Conservation (phyloP, 2,888 invertebrate genomes). For the Pheosia gnoma region DNA sequence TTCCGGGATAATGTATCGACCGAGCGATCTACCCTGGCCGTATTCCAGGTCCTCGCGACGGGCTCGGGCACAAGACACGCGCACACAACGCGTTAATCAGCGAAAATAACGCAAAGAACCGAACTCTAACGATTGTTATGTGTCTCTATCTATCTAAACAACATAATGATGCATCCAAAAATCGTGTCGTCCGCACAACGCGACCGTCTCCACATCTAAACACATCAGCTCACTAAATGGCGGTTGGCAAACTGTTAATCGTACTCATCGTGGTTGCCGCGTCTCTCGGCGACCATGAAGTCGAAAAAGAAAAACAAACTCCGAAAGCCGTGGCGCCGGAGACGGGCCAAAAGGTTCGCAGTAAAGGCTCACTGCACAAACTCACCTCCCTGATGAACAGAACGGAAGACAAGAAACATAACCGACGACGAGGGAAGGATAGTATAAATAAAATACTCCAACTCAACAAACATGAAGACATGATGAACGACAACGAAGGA, state of each 20-base stretch:
- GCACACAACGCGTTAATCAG: constrained; percentile 55
- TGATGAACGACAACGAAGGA: constrained; percentile 76
- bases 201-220: constrained; percentile 55
- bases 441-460: constrained; percentile 56
- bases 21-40: constrained; percentile 55
- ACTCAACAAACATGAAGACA: constrained; percentile 48
- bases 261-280: constrained; percentile 60
- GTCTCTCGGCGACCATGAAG: constrained; percentile 65
- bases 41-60: constrained; percentile 50
- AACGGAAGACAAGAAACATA: constrained; percentile 52
- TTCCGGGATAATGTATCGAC: constrained; percentile 55
- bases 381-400: constrained; percentile 62
- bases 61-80: constrained; percentile 35
- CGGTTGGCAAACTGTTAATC: constrained; percentile 61
- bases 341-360: constrained; percentile 64
- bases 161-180: constrained; percentile 41
- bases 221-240: constrained; percentile 66
- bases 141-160: constrained; percentile 45
- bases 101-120: constrained; percentile 33
- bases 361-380: constrained; percentile 63
- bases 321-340: constrained; percentile 77
- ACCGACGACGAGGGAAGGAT: constrained; percentile 50
- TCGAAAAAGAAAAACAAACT: constrained; percentile 69
- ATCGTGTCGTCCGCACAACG: constrained; percentile 53
- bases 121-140: constrained; percentile 64